Evolutionary conservation across 1,140 invertebrate species (phyloP), one percentile per base, ranked within the genome.

Genomic region (Zaprionus vittiger): DNA sequence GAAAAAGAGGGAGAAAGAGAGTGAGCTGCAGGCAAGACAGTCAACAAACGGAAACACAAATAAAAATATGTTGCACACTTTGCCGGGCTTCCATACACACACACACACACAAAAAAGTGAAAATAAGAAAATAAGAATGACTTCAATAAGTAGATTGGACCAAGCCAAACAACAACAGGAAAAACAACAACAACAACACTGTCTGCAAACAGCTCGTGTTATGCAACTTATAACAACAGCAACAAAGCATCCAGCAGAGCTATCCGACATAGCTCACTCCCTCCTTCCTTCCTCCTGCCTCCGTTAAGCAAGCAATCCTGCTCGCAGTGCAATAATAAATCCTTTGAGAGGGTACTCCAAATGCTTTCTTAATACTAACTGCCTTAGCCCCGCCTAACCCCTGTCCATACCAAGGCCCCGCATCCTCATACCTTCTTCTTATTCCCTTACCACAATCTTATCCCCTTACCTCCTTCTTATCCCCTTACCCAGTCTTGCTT

Each of bases 1-100:
- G 5, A 31, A 14, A 1, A 9, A 15, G 12, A 37, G n/a, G 24
- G 31, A 41, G 3, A 26, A 0, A 59, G 26, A 24, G 17, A 17
- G 34, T 0, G 9, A 34, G 6, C 1, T 28, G 5, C 26, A 61
- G 28, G 26, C 20, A 44, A 60, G 70, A 70, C 60, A 47, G 41
- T 63, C 14, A 77, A 56, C 61, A 65, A 70, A 62, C 37, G 80
- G 52, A 64, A 76, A 80, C 65, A 83, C 83, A 80, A 77, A 80
- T 80, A 86, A 79, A 47, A 86, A 86, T 80, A 79, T 80, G 78
- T 76, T 76, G 78, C 77, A 77, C 73, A 80, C 71, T 80, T 77
- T 65, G 70, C 52, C 54, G 72, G n/a, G 41, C 6, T 44, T n/a
- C 5, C 26, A 28, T 7, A 28, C 26, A 28, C 26, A 28, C 26